phyloP scores from a whole-genome alignment of 2,113 vertebrate species.

The Donacobius atricapilla region DNA sequence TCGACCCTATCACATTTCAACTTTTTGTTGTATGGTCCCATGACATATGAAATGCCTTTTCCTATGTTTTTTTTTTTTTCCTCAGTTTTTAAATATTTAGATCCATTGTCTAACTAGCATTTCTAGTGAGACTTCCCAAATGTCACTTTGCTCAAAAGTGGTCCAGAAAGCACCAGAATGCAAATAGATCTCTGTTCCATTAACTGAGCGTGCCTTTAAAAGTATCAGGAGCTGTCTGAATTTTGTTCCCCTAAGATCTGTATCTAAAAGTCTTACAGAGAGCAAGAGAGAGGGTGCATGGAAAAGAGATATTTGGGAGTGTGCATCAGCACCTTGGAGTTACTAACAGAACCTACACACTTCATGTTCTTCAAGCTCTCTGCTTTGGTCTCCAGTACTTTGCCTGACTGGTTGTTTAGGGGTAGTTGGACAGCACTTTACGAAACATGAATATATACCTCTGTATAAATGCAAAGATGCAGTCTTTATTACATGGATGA shows the following conservation, averaged over 20 bases:
- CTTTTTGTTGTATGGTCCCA: background rate
- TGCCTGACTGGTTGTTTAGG: background rate
- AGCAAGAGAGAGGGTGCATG: background rate
- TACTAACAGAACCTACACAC: background rate
- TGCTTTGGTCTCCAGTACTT: background rate
- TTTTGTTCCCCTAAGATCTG: background rate
- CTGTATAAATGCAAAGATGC: background rate
- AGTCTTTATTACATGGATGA: background rate
- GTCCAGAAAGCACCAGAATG: background rate
- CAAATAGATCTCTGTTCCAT: background rate
- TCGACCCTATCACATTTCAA: background rate
- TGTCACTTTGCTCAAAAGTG: background rate
- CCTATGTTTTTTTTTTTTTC: background rate
- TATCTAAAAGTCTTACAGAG: background rate
- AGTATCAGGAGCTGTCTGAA: background rate
- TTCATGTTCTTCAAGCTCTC: background rate
- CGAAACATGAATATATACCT: background rate
- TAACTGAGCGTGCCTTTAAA: background rate
- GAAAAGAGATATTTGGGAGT: background rate
- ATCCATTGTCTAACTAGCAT: background rate
- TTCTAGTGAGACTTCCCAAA: background rate
- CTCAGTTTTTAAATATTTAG: background rate
- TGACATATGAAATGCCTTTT: background rate
- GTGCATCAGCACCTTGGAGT: background rate
- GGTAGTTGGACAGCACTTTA: background rate